Evolutionary conservation across 2,113 vertebrate genomes (phyloP).

Genomic region (Hippopotamus amphibius): DNA sequence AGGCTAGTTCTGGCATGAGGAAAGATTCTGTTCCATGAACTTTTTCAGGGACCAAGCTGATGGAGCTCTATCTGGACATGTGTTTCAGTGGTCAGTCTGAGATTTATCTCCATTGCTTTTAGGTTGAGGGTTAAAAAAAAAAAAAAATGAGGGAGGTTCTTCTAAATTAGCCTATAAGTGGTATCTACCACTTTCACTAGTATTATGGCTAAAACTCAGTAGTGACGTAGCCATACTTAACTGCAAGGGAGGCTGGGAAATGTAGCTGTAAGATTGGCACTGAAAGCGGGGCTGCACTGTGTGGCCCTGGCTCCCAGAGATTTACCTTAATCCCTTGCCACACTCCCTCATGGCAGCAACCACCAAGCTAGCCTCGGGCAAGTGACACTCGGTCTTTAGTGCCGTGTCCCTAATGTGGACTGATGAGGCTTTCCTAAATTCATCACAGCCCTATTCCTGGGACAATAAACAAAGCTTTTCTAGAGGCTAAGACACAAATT

Average conservation of each 20-base stretch:
- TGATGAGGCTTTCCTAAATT: neutral
- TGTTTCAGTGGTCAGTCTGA: neutral
- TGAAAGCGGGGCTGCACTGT: neutral
- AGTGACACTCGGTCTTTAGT: neutral
- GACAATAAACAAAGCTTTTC: neutral
- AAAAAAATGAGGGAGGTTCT: neutral
- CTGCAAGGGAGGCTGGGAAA: slow-evolving; percentile 25
- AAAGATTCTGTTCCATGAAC: neutral
- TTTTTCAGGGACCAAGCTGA: neutral
- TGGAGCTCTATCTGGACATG: neutral
- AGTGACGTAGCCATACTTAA: neutral
- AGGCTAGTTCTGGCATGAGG: neutral
- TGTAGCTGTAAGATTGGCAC: neutral
- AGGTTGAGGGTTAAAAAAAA: neutral
- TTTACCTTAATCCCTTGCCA: neutral
- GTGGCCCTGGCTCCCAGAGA: neutral
- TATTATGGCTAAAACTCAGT: neutral
- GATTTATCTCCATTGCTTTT: neutral
- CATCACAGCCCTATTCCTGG: neutral
- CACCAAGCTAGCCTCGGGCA: neutral
- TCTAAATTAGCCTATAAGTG: neutral
- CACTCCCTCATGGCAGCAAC: neutral
- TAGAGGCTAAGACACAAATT: neutral
- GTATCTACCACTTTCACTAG: neutral
- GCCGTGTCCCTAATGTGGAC: neutral